Evolutionary conservation across 2,113 vertebrate species (phyloP).

Genomic region (Planiliza haematocheilus): DNA sequence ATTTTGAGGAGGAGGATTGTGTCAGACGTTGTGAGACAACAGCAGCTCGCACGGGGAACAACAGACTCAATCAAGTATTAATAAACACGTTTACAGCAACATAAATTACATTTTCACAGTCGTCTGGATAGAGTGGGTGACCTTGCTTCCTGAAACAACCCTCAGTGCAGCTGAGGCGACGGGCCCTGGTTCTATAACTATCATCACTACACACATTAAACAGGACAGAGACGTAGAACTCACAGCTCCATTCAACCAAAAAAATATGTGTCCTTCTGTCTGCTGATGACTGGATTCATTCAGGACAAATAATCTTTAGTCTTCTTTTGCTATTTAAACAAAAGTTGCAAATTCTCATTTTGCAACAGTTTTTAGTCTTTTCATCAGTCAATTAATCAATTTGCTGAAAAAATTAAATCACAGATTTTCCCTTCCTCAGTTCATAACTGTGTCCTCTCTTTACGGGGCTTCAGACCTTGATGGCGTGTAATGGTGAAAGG

Average conservation of each 20-base stretch:
- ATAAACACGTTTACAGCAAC: conserved; percentile 13
- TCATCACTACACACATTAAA: no score
- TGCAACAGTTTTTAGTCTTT: neutral
- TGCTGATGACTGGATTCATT: no score
- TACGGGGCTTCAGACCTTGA: neutral
- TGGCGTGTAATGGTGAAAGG: neutral
- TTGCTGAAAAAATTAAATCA: neutral
- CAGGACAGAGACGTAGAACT: no score
- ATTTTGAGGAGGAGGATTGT: neutral
- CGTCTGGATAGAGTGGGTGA: no score
- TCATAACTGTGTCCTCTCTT: neutral
- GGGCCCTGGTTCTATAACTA: no score
- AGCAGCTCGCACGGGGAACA: conserved; percentile 10
- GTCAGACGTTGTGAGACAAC: conserved; percentile 7
- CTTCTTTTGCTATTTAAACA: no score
- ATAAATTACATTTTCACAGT: conserved; percentile 32
- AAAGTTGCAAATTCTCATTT: neutral
- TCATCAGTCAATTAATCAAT: neutral
- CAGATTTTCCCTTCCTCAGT: neutral
- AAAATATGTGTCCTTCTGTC: no score
- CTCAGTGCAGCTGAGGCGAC: no score
- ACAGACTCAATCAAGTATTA: conserved; percentile 18
- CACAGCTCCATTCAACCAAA: no score
- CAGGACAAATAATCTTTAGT: no score
- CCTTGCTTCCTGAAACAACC: no score